These are phyloP conservation scores for Cyprichromis sp. DNA, from an alignment of 2,113 vertebrate genomes.

Conservation along the genomic window DNA sequence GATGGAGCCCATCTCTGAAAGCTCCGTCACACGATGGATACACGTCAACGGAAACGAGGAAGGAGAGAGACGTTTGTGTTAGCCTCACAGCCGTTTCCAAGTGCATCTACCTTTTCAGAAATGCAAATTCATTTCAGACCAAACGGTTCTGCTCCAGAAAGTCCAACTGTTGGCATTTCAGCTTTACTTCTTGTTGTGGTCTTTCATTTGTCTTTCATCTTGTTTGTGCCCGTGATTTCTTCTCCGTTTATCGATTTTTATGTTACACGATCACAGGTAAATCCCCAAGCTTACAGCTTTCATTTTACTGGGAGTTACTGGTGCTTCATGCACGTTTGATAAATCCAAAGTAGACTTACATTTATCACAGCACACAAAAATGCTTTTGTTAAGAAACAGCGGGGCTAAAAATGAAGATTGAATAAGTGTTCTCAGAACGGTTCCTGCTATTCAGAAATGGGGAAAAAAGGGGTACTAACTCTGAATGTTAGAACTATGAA, in stretches of 20 bases:
- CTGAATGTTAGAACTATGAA: neutral
- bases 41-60: neutral
- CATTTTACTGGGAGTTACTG: neutral
- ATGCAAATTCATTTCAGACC: neutral
- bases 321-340: neutral
- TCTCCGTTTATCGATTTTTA: rapidly evolving
- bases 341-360: neutral
- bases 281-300: rapidly evolving
- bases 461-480: rapidly evolving
- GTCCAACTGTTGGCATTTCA: neutral
- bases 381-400: neutral
- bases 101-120: rapidly evolving
- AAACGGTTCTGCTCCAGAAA: neutral
- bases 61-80: rapidly evolving
- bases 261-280: rapidly evolving
- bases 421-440: rapidly evolving
- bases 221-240: neutral
- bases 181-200: neutral
- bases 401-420: neutral
- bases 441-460: rapidly evolving
- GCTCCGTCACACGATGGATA: neutral
- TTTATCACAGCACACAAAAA: neutral
- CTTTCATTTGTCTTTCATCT: neutral
- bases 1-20: neutral
- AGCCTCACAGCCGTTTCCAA: neutral